Conservation (phyloP, 2,888 invertebrate genomes). For the Drosophila tanythrix region DNA sequence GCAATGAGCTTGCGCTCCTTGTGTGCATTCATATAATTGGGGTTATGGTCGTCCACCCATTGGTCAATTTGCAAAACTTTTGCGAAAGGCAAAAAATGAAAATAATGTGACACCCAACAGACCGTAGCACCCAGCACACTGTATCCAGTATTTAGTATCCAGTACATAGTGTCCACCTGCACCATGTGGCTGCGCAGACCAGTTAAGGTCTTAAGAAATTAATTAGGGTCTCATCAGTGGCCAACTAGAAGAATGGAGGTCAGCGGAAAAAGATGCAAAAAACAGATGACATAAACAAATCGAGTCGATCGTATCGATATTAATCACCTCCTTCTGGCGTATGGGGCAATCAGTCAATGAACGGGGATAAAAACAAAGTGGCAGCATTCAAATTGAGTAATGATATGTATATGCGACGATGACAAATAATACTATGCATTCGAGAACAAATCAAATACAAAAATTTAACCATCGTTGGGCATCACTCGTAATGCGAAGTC, state of each 20-base stretch:
- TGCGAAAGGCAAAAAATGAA: conserved; percentile 7
- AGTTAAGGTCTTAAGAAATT: conserved; percentile 56
- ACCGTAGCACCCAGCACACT: not conserved
- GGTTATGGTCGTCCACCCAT: conserved; percentile 46
- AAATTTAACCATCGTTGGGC: conserved; percentile 23
- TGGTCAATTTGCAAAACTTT: conserved; percentile 39
- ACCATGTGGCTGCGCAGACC: conserved; percentile 24
- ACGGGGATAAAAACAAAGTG: conserved; percentile 2
- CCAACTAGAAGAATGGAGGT: conserved; percentile 34
- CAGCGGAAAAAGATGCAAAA: conserved; percentile 21
- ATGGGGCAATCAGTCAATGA: not conserved
- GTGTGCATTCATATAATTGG: conserved; percentile 61
- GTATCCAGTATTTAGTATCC: not conserved
- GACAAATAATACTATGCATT: conserved; percentile 19
- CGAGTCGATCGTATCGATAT: conserved; percentile 69
- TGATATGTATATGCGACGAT: conserved; percentile 39
- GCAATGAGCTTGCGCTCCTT: conserved; percentile 52
- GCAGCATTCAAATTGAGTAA: conserved; percentile 47
- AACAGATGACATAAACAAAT: conserved; percentile 49
- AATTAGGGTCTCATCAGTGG: conserved; percentile 55
- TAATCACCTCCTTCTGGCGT: conserved; percentile 60
- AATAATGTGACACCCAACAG: conserved; percentile 19
- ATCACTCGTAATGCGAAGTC: conserved; percentile 70
- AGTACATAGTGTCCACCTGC: conserved; percentile 9
- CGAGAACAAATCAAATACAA: not conserved